A percentile compares a stretch with the other conserved stretches of the same genome.
These are phyloP conservation scores for Epinephelus coioides DNA, from an alignment of 2,797 vertebrate genomes.

Conservation along the genomic window DNA sequence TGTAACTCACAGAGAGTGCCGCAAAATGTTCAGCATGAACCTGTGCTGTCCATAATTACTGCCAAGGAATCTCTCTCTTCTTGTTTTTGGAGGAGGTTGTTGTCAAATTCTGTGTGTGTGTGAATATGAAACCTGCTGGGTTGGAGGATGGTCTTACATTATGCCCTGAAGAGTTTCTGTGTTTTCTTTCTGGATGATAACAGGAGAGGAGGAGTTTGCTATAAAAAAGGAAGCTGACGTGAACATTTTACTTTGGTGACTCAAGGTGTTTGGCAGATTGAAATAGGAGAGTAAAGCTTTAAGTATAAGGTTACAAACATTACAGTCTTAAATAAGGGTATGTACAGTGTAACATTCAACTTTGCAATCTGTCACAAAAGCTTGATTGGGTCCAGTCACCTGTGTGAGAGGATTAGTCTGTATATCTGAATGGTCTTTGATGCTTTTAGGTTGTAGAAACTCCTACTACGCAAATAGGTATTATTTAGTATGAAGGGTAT, in stretches of 20 bases:
- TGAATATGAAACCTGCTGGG: conserved; percentile 51
- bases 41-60: conserved; percentile 11
- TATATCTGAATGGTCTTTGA: too few species aligned
- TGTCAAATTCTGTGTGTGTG: conserved; percentile 19
- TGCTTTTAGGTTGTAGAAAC: too few species aligned
- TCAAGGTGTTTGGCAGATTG: conserved; percentile 1
- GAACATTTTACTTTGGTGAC: conserved; percentile 8
- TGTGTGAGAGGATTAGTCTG: too few species aligned
- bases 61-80: not conserved
- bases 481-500: too few species aligned
- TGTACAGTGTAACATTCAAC: too few species aligned
- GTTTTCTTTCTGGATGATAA: conserved; percentile 18
- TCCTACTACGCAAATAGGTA: too few species aligned
- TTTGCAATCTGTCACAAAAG: too few species aligned
- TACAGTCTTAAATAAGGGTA: not conserved
- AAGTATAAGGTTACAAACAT: not conserved
- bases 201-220: not conserved
- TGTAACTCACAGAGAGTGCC: not conserved
- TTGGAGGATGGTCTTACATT: conserved; percentile 43
- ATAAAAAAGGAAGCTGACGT: not conserved
- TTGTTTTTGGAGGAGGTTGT: conserved; percentile 14
- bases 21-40: not conserved
- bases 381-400: too few species aligned
- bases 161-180: conserved; percentile 36
- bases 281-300: not conserved